Evolutionary conservation across 2,888 invertebrate species (phyloP), one percentile per base, ranked within the genome.

Genomic region (Ichneumoninae sp.): DNA sequence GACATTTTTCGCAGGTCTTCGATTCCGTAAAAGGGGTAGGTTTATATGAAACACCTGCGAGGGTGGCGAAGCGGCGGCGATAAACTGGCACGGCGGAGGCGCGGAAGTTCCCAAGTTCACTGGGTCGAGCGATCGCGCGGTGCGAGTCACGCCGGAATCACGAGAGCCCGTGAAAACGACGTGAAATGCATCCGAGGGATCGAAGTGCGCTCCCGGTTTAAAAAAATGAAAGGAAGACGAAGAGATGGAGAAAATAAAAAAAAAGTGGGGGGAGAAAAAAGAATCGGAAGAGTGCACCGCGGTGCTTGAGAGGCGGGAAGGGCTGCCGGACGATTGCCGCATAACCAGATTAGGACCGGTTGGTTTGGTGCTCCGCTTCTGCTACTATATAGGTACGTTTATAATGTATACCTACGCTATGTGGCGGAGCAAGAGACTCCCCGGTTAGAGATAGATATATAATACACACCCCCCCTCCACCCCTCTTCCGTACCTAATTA

Each of bases 261-360:
- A 77, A 30, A 30, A 83, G 50, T 30, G 40, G 40, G 44, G 44
- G 16, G 44, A 16, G 44, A 71, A 54, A 75, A 70, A 68, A 66
- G 33, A 54, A 57, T 50, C 70, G 36, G 8, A 65, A 72, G 72
- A 77, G 80, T 22, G 71, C 71, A 72, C 60, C 54, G 81, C 74
- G 79, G 69, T 81, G 75, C 68, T 68, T 65, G 76, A 72, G 71
- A 74, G 84, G 54, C 52, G 75, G 81, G 68, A 82, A 83, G 68
- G 71, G 81, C 78, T 71, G 72, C 68, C 79, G 78, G 68, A 68
- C 86, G 89, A 90, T 90, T 88, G 87, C 81, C 86, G 86, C 88
- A 90, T 90, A 91, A 90, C 86, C 88, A 90, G 90, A 91, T 91
- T 91, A 91, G 88, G 88, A 87, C 84, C 88, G 87, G 87, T 87